phyloP scores from a whole-genome alignment of 1,140 invertebrate genomes.

The Hylaeus anthracinus region DNA sequence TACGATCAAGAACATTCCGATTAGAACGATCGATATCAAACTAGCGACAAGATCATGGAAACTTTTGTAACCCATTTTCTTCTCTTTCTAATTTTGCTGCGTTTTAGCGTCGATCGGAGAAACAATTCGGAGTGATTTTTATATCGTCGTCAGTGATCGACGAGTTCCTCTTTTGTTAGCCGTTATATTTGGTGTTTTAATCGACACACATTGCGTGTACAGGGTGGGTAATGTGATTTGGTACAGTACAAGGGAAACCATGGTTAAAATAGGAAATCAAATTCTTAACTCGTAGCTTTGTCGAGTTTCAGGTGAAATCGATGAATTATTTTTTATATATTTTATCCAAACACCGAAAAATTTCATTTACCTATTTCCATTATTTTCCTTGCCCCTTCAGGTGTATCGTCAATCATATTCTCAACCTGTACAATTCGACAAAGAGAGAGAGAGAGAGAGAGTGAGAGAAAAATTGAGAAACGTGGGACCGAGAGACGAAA shows the following conservation, averaged over 20 bases:
- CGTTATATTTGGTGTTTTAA: constrained; percentile 1
- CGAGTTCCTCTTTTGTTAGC: neutral
- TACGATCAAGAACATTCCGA: constrained; percentile 39
- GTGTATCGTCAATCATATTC: neutral
- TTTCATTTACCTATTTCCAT: too few relatives aligned
- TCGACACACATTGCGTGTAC: too few relatives aligned
- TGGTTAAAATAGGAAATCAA: too few relatives aligned
- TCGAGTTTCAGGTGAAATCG: too few relatives aligned
- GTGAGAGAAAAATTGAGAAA: constrained; percentile 1
- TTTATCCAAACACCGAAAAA: too few relatives aligned
- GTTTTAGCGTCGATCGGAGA: neutral
- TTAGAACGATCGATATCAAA: constrained; percentile 1
- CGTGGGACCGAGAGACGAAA: constrained; percentile 30
- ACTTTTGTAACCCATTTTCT: neutral
- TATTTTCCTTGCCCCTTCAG: too few relatives aligned
- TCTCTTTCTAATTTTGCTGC: neutral
- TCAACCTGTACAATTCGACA: neutral
- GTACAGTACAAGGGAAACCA: too few relatives aligned
- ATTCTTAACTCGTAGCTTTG: neutral
- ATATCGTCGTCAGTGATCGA: neutral
- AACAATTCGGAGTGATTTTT: neutral
- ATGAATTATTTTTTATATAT: too few relatives aligned
- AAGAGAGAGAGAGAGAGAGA: neutral
- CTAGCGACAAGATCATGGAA: neutral
- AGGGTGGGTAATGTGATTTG: neutral